Percentiles rank a stretch among this genome's conserved stretches.
Evolutionary conservation across 2,113 vertebrate genomes (phyloP).

Genomic region (Lamprologus ornatipinnis): DNA sequence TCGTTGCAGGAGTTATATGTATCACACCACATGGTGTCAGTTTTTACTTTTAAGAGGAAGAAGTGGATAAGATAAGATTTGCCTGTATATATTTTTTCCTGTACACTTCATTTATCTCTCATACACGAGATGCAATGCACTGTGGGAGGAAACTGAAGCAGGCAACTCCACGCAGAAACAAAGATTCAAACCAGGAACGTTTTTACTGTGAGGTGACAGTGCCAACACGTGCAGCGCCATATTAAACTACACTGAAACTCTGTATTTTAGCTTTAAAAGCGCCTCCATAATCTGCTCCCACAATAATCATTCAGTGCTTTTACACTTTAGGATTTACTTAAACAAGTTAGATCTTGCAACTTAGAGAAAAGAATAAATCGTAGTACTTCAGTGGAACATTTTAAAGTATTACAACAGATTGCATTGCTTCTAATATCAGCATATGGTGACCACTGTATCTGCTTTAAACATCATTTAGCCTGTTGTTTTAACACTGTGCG

Average conservation of each 20-base stretch:
- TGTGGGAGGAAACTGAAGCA: neutral
- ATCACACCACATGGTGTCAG: neutral
- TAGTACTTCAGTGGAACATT: accelerated
- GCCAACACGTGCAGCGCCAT: neutral
- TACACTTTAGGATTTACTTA: neutral
- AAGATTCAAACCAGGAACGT: accelerated
- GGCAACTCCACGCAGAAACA: neutral
- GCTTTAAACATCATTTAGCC: neutral
- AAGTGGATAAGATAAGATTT: neutral
- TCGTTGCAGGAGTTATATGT: neutral
- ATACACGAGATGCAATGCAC: neutral
- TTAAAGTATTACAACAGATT: neutral
- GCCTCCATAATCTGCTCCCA: accelerated
- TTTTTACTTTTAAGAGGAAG: neutral
- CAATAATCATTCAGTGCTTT: neutral
- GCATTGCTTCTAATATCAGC: neutral
- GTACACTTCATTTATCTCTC: neutral
- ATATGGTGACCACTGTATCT: accelerated
- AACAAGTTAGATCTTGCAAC: neutral
- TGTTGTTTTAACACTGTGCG: neutral
- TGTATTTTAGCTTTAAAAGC: neutral
- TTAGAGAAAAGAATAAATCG: neutral
- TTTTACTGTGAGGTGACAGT: neutral
- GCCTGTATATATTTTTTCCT: accelerated
- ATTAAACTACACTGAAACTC: neutral